Evolutionary conservation across 2,797 vertebrate species (phyloP), one percentile per base, ranked within the genome.

Genomic region (Pangasius mekongensis): DNA sequence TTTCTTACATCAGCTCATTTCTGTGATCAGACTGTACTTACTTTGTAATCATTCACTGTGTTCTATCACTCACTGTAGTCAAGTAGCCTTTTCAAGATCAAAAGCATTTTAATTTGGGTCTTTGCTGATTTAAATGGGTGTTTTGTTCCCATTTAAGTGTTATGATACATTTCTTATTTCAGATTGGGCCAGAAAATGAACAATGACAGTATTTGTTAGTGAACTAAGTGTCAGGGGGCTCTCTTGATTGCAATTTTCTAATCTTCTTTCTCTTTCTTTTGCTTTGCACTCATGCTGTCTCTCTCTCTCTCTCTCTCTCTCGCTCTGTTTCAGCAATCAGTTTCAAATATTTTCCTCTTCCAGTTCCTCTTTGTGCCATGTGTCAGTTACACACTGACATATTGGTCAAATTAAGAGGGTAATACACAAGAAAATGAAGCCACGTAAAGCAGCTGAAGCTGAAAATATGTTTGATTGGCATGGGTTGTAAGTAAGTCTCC

Each of bases 381-480:
- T 89, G 86, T 86, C 92, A 87, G 88, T 90, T 93, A 85, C 67
- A 62, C 74, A 85, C 90, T 85, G 85, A 92, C 84, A 82, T 87
- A 90, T 56, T 82, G 80, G 58, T 87, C 58, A 89, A 87, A 89
- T 88, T 73, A n/a, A 71, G 69, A 71, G 74, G 60, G 87, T 76
- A 88, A 93, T 92, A 90, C 77, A 86, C 85, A 62, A 90, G 82
- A 91, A 92, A 66, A 91, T 89, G 88, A 66, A 83, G 91, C 89
- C 80, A 67, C 73, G 84, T 87, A 54, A 36, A n/a, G 62, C 87
- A 36, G 86, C 69, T 84, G 69, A 90, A 92, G 92, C 90, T 88
- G 90, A 94, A 92, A 91, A 90, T 92, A 90, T 90, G 91, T 92
- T 91, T 91, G 91, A 91, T 90, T 92, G 92, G 90, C 90, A 92